Percentiles rank a stretch among this genome's conserved stretches.
These are phyloP conservation scores for Trididemnum miniatum DNA, from an alignment of 23 tunicate species.

Conservation along the genomic window DNA sequence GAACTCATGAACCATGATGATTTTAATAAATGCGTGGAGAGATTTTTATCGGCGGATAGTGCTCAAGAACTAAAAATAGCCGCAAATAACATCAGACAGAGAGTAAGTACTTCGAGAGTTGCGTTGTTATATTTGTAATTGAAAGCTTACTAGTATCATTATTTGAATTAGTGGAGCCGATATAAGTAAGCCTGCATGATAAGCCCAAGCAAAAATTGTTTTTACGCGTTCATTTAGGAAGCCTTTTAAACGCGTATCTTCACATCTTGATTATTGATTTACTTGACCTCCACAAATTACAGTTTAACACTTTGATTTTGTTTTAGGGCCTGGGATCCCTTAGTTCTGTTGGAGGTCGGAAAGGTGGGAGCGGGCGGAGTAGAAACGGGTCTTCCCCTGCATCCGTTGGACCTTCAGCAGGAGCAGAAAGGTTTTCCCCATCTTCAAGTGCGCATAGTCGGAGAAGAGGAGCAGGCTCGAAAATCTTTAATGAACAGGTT, in stretches of 20 bases:
- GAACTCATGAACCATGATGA: conserved; percentile 67
- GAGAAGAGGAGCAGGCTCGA: conserved; percentile 19
- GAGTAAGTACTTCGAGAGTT: no score
- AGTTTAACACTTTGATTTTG: background rate
- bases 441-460: conserved; percentile 10
- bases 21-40: conserved; percentile 49
- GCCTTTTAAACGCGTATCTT: no score
- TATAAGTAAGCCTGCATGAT: no score
- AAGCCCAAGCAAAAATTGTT: no score
- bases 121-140: no score
- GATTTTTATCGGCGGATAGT: conserved; percentile 36
- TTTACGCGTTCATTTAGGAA: no score
- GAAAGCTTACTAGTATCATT: no score
- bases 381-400: conserved; percentile 1
- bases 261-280: no score
- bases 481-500: conserved; percentile 27
- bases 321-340: conserved; percentile 70
- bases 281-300: background rate
- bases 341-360: conserved; percentile 58
- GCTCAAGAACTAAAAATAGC: conserved; percentile 66
- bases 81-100: conserved; percentile 55
- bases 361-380: conserved; percentile 7
- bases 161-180: no score
- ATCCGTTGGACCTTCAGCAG: background rate
- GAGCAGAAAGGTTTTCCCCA: conserved; percentile 6